These are phyloP conservation scores for Corythornis madagascariensis DNA, from an alignment of 2,113 vertebrate species.

Conservation along the genomic window DNA sequence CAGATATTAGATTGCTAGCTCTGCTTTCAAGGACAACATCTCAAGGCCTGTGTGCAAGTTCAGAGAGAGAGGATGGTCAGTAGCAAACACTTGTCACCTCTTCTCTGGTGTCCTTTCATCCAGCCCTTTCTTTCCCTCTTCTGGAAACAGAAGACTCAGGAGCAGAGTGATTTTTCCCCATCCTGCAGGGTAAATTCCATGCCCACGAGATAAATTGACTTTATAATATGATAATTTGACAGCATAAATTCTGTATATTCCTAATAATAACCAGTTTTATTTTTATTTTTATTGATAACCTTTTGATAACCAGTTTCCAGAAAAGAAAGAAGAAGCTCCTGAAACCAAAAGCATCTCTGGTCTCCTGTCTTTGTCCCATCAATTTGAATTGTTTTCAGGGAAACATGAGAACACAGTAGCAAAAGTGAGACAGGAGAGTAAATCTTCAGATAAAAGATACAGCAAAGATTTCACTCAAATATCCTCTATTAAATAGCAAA, in stretches of 20 bases:
- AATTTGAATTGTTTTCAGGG: too few species aligned
- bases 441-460: too few species aligned
- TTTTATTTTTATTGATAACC: neutral
- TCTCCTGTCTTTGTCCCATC: too few species aligned
- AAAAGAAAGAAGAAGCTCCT: too few species aligned
- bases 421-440: too few species aligned
- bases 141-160: neutral
- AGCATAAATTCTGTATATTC: slow-evolving; percentile 1
- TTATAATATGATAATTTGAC: neutral
- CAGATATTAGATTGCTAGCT: neutral
- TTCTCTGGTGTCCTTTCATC: slow-evolving; percentile 21
- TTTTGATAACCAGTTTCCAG: slow-evolving; percentile 1
- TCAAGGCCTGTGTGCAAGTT: neutral
- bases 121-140: neutral
- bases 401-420: too few species aligned
- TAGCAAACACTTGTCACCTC: neutral
- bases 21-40: slow-evolving; percentile 28
- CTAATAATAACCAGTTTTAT: neutral
- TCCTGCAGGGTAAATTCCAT: neutral
- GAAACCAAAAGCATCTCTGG: too few species aligned
- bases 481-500: too few species aligned
- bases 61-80: neutral
- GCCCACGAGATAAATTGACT: neutral
- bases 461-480: too few species aligned
- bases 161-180: neutral